A percentile compares a stretch with the other conserved stretches of the same genome.
phyloP scores from a whole-genome alignment of 2,888 invertebrate genomes.

The Phytoseiulus persimilis region DNA sequence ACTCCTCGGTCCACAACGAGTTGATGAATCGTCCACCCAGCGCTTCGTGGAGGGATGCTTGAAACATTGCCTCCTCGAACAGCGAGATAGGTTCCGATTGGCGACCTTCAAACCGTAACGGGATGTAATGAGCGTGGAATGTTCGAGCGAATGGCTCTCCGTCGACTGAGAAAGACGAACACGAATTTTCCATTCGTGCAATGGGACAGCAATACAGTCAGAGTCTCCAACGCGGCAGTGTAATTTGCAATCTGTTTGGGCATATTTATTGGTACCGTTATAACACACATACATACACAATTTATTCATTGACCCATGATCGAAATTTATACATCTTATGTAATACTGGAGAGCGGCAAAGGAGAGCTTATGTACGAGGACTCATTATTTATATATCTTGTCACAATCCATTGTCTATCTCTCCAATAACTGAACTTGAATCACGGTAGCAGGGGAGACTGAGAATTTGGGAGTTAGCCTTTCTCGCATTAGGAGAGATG shows the following conservation, averaged over 20 bases:
- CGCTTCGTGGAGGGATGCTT: too few relatives aligned
- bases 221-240: background rate
- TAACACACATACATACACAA: conserved; percentile 5
- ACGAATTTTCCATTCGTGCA: background rate
- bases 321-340: conserved; percentile 5
- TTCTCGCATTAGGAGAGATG: background rate
- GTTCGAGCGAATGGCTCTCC: too few relatives aligned
- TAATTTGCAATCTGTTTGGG: background rate
- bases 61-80: too few relatives aligned
- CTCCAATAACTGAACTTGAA: background rate
- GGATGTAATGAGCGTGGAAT: too few relatives aligned
- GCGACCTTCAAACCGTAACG: too few relatives aligned
- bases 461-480: background rate
- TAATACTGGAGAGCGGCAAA: background rate
- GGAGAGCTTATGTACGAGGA: background rate
- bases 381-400: background rate
- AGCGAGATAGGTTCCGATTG: too few relatives aligned
- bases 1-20: too few relatives aligned
- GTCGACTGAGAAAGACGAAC: too few relatives aligned
- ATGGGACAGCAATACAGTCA: background rate
- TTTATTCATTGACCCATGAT: conserved; percentile 5
- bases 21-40: too few relatives aligned
- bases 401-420: background rate
- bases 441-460: background rate
- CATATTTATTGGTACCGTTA: background rate